These are phyloP conservation scores for Euwallacea fornicatus DNA, from an alignment of 1,140 invertebrate genomes.

Conservation along the genomic window DNA sequence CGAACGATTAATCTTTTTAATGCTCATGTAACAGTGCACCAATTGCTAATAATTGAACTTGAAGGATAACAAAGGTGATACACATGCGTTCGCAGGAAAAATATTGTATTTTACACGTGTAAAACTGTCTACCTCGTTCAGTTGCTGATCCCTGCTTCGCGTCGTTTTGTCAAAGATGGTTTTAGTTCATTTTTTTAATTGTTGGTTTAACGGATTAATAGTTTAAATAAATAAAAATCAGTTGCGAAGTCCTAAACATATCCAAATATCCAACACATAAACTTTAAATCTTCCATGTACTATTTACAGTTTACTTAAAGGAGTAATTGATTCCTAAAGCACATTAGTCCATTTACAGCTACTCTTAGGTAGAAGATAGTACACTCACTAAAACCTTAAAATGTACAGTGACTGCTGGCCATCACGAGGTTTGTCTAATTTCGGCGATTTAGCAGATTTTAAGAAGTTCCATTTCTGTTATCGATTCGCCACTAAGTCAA, in stretches of 20 bases:
- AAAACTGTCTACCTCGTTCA: too few relatives aligned
- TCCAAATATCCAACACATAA: not conserved
- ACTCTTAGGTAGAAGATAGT: conserved; percentile 15
- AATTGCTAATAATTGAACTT: too few relatives aligned
- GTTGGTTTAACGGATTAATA: too few relatives aligned
- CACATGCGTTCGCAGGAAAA: too few relatives aligned
- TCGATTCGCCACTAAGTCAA: conserved; percentile 1
- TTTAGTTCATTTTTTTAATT: too few relatives aligned
- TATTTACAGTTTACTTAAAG: conserved; percentile 17
- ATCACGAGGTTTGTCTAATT: conserved; percentile 7
- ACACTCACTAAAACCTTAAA: conserved; percentile 19
- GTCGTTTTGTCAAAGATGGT: too few relatives aligned
- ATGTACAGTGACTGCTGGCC: conserved; percentile 8
- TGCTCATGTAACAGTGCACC: too few relatives aligned
- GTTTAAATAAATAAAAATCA: too few relatives aligned
- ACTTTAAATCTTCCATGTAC: not conserved
- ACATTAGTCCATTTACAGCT: conserved; percentile 19
- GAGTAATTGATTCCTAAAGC: conserved; percentile 21
- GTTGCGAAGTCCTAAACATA: not conserved
- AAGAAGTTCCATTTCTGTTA: conserved; percentile 9
- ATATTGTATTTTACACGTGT: too few relatives aligned
- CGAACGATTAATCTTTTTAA: too few relatives aligned
- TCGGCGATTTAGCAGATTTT: conserved; percentile 10
- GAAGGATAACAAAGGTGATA: too few relatives aligned
- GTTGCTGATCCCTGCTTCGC: too few relatives aligned